Evolutionary conservation across 2,113 vertebrate genomes (phyloP), one percentile per base, ranked within the genome.

Genomic region (Elanoides forficatus): DNA sequence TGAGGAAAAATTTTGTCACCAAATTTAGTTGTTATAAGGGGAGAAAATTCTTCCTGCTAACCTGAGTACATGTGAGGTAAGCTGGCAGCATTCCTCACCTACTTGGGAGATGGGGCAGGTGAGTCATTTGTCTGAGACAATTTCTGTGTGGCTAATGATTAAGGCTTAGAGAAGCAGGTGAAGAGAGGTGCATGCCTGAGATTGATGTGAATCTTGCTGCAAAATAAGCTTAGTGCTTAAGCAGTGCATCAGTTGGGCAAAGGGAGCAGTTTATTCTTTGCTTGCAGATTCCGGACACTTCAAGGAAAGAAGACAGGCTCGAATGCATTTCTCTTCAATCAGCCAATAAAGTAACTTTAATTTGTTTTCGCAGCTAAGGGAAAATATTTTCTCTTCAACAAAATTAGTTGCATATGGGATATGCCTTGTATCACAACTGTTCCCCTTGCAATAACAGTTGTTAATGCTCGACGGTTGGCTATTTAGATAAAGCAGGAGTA

Each of bases 301-400:
- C 25, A 48, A 78, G 79, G 73, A 60, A 87, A 71, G 75, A 80
- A 87, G 58, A 40, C 21, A 73, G 93, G 19, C 86, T 66, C 53
- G 71, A 86, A 82, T 36, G 90, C 47, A 16, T 45, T 95, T 86
- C 81, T 90, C 23, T 89, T 81, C 80, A 27, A 14, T 95, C 75
- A 89, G 58, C 56, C 86, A 72, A 29, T 81, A 60, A 87, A 93
- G 43, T 58, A 63, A 62, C 83, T 95, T 88, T 63, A 86, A 86
- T 83, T 86, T 85, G 52, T 74, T 88, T 86, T 87, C 52, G 68
- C 90, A 95, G 60, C 81, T 65, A 76, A 80, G 80, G 74, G 70
- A 71, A 92, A 94, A 91, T 83, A 86, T 76, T 94, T 95, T 73
- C 4, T 88, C 90, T 87, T 85, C 70, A 88, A 68, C 90, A 67